Conservation (phyloP, 2,113 vertebrate genomes). For the Noctilio leporinus region DNA sequence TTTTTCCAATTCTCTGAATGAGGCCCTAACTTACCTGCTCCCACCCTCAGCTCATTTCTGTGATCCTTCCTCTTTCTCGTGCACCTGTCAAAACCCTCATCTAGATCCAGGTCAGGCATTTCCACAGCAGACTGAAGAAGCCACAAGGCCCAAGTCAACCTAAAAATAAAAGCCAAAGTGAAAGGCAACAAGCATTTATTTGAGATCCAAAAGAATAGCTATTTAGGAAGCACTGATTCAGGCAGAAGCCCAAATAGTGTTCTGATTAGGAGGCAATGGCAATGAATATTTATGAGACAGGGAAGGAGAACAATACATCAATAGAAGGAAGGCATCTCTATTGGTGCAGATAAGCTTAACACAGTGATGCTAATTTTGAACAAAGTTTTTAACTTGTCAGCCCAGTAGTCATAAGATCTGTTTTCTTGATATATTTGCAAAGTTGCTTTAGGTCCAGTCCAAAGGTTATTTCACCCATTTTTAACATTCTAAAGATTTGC, state of each 20-base stretch:
- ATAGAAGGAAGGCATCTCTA: neutral
- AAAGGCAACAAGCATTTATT: neutral
- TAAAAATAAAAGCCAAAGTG: neutral
- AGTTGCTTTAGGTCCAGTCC: neutral
- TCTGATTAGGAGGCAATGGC: neutral
- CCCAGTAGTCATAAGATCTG: neutral
- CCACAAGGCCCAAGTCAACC: neutral
- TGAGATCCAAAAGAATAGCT: neutral
- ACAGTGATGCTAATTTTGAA: neutral
- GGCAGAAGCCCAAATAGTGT: neutral
- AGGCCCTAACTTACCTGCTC: neutral
- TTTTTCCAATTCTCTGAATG: neutral
- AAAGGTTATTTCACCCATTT: neutral
- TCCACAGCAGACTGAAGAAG: neutral
- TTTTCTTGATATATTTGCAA: neutral
- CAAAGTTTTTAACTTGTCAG: neutral
- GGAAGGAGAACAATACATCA: neutral
- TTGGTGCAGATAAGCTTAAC: neutral
- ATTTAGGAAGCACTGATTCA: neutral
- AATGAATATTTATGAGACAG: neutral
- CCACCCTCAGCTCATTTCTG: neutral
- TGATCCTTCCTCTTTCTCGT: neutral
- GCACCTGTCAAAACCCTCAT: neutral
- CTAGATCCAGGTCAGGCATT: neutral
- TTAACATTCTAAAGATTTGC: neutral